Evolutionary conservation across 2,888 invertebrate genomes (phyloP), one percentile per base, ranked within the genome.

Genomic region (Temnothorax rugatulus): DNA sequence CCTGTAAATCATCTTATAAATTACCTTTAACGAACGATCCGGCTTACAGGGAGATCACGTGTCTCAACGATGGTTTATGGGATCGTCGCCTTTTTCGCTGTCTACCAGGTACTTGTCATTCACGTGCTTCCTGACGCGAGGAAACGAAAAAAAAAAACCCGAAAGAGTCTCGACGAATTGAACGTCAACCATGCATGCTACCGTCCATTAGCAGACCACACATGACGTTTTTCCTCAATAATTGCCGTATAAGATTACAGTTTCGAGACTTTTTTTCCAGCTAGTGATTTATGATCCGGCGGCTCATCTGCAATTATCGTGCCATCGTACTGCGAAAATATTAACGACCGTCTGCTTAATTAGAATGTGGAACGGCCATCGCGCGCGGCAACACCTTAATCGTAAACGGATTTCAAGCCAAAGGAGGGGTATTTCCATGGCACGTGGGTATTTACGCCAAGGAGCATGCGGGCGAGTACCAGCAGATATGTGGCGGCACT

Each of bases 361-460:
- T 76, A 92, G 92, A 91, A 73, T 92, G 92, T 82, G 91, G 91
- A 7, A 89, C 83, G 71, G 83, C 87, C 21, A 85, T 89, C 64
- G 84, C 92, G 29, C 89, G 87, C 18, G 91, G 92, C 41, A 88
- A 89, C 68, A 88, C 90, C 5, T 84, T 92, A 44, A 82, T 92
- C 44, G 90, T 91, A 21, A 87, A 91, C 34, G 91, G 91, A 66
- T 89, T 90, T 47, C 77, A 86, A 11, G 91, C 90, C 4, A 87
- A 90, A 82, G 73, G 89, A 9, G 92, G 90, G 0, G 86, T 90
- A 54, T 93, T 93, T 77, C 92, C 92, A 7, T 93, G 93, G 91
- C 91, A 92, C 84, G 90, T 90, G 29, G 92, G 90, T 7, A 86
- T 93, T 71, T 93, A 92, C 82, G 11, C 21, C 11, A 86, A 85